These are phyloP conservation scores for Meta bourneti DNA, from an alignment of 2,888 invertebrate genomes.

Conservation along the genomic window DNA sequence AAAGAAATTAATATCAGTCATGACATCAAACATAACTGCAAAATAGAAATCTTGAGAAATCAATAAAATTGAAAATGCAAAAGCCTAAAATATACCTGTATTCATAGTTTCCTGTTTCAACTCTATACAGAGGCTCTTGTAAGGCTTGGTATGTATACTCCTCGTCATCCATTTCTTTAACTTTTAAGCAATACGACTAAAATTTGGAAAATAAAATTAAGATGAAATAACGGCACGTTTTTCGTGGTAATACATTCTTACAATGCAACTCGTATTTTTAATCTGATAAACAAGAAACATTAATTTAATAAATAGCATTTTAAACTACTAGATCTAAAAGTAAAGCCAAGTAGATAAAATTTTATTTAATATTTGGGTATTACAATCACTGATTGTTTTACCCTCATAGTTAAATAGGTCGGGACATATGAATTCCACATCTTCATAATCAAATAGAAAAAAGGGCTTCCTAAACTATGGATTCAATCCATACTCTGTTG, in stretches of 20 bases:
- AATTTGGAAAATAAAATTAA: slow-evolving; percentile 39
- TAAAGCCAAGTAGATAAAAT: not conserved
- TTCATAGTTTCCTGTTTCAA: slow-evolving; percentile 99
- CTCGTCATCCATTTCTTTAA: slow-evolving; percentile 99
- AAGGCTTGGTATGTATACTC: slow-evolving; percentile 93
- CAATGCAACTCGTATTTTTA: too few species aligned
- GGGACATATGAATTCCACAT: too few species aligned
- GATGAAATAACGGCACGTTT: not conserved
- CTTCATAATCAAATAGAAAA: too few species aligned
- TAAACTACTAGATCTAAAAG: not conserved
- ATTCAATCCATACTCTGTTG: too few species aligned
- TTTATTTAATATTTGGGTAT: not conserved
- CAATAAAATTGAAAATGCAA: not conserved
- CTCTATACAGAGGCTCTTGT: slow-evolving; percentile 97
- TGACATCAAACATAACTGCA: not conserved
- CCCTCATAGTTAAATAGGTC: not conserved
- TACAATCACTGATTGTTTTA: not conserved
- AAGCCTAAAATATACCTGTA: slow-evolving; percentile 85
- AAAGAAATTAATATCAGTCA: not conserved
- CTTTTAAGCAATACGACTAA: slow-evolving; percentile 96
- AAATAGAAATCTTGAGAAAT: not conserved
- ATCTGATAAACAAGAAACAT: too few species aligned
- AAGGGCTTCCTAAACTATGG: too few species aligned
- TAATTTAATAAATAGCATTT: not conserved
- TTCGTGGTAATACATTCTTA: too few species aligned